These are phyloP conservation scores for Sphaerophoria rueppellii DNA, from an alignment of 2,888 invertebrate species.

Conservation along the genomic window DNA sequence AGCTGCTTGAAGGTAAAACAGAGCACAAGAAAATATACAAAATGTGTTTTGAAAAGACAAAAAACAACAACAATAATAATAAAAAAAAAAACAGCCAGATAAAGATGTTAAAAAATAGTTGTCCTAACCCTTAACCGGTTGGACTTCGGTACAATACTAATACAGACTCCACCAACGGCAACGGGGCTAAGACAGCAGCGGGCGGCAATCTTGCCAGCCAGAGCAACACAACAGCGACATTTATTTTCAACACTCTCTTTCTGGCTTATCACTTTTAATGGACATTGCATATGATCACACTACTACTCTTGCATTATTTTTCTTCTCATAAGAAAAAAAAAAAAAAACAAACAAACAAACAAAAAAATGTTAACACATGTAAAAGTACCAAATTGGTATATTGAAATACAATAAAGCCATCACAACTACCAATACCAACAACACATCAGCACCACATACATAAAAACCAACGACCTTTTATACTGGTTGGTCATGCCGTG, in stretches of 20 bases:
- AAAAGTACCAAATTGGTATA: conserved; percentile 7
- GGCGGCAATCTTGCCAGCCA: conserved; percentile 14
- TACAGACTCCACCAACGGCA: conserved; percentile 43
- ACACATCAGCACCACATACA: no score
- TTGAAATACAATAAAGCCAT: no score
- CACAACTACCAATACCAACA: background rate
- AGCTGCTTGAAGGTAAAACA: no score
- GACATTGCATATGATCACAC: conserved; percentile 24
- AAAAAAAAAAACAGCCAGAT: conserved; percentile 54
- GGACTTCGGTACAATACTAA: conserved; percentile 60
- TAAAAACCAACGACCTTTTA: no score
- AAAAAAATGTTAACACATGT: conserved; percentile 19
- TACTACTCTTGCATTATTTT: conserved; percentile 21
- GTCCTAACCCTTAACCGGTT: conserved; percentile 60
- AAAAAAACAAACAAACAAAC: background rate
- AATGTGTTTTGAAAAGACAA: conserved; percentile 13
- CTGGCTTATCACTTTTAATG: background rate
- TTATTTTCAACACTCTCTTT: conserved; percentile 46
- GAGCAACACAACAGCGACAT: conserved; percentile 53
- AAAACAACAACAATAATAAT: conserved; percentile 57
- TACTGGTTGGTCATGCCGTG: no score
- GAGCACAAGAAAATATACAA: no score
- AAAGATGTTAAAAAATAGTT: conserved; percentile 7
- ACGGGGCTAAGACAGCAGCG: conserved; percentile 32
- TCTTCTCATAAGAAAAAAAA: conserved; percentile 16